Base-by-base conservation (phyloP, 2,888 invertebrate species). In the Litoditis marina region DNA sequence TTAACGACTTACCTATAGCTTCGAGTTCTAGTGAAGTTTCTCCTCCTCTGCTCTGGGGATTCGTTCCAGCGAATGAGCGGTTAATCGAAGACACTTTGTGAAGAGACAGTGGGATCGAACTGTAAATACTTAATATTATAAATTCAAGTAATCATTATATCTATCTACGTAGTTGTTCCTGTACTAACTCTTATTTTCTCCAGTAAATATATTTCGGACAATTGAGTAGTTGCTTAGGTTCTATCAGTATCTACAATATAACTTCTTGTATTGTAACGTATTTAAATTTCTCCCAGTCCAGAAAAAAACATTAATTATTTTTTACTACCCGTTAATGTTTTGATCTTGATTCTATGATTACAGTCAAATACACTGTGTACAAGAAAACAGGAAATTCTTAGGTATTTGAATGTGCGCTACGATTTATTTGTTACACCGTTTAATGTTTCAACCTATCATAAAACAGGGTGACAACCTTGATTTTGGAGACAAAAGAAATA, bases 21-120 rank as follows among this genome's bases (percentile, higher is more conserved):
- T 80, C 80, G 36, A 80, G 56, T 60, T 80, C 80, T n/a, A 80
- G 63, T 0, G 77, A 71, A 11, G 73, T 71, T 42, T 73, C 70
- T n/a, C 70, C 63, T 22, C 71, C 58, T 25, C 73, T 58, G 25
- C 65, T 63, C 27, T 64, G 68, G 27, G 66, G 62, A 42, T 70
- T 70, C 3, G 69, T 74, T 16, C 71, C 68, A 28, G 73, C 73
- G 28, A 57, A 57, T n/a, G 73, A 72, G 11, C 76, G 65, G 56
- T 76, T 76, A 53, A 77, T 67, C n/a, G 75, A 77, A 27, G 70
- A 69, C 2, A 77, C 76, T 56, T 79, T 79, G 67, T 78, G 70
- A 36, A 79, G 73, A 19, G 78, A 78, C 71, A 78, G 74, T 5
- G 75, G 75, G 31, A 78, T 68, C 8, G 77, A 73, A 57, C 79